phyloP scores from a whole-genome alignment of 2,113 vertebrate species.

The Grammomys dolichurus region DNA sequence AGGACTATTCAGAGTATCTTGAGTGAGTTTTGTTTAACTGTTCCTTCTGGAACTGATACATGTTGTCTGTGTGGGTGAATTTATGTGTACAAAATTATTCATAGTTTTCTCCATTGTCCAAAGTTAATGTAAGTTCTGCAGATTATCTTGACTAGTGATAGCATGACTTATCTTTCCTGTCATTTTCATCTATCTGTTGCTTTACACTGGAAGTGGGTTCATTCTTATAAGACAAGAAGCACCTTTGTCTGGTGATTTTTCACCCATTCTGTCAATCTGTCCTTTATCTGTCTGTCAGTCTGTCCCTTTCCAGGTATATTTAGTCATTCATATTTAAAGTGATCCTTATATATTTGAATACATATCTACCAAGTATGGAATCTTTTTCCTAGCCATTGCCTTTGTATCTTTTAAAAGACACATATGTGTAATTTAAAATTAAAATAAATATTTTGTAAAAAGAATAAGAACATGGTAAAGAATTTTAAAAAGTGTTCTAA shows the following conservation, averaged over 20 bases:
- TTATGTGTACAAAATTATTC: not conserved
- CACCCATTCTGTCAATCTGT: not conserved
- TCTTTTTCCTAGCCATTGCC: not conserved
- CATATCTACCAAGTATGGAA: not conserved
- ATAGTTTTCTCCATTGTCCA: not conserved
- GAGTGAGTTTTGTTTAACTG: not conserved
- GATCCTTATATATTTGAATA: conserved; percentile 8
- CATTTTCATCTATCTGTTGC: not conserved
- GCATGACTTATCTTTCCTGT: not conserved
- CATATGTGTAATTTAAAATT: not conserved
- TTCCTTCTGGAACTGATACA: conserved; percentile 16
- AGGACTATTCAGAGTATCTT: not conserved
- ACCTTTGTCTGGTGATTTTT: not conserved
- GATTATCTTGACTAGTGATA: conserved; percentile 4
- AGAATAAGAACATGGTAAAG: not conserved
- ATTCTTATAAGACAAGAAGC: not conserved
- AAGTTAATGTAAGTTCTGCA: not conserved
- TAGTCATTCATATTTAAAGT: not conserved
- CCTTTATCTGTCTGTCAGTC: not conserved
- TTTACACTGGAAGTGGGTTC: not conserved
- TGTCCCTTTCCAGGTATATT: not conserved
- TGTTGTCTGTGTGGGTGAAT: not conserved
- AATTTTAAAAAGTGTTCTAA: not conserved
- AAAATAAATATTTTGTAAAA: not conserved
- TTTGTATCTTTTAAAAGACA: conserved; percentile 8